phyloP scores from a whole-genome alignment of 2,797 vertebrate species.

The Neosilurus mollespiculum region DNA sequence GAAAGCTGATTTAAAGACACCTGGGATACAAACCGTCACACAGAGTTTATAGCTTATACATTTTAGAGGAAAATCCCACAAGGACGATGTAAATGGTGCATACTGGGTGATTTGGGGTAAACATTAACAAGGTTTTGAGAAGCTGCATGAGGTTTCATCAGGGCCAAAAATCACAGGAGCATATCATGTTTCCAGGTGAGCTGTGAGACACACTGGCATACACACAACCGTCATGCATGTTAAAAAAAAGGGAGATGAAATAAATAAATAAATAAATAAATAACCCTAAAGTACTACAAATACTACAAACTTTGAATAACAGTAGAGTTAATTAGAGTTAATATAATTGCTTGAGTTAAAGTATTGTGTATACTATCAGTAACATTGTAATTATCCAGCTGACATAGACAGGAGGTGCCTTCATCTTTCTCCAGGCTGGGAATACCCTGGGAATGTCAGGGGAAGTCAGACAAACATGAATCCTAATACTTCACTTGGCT shows the following conservation, averaged over 20 bases:
- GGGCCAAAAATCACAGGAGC: slow-evolving; percentile 14
- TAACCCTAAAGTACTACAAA: not conserved
- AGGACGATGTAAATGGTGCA: slow-evolving; percentile 8
- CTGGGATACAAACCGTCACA: not conserved
- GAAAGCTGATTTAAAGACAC: slow-evolving; percentile 2
- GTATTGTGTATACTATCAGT: not conserved
- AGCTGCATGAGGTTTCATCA: slow-evolving; percentile 27
- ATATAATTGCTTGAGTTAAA: not conserved
- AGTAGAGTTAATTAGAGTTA: no score
- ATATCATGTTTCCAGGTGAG: slow-evolving; percentile 17
- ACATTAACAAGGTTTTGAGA: slow-evolving; percentile 27
- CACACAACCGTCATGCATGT: not conserved
- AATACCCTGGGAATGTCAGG: not conserved
- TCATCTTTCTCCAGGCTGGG: not conserved
- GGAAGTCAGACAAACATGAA: not conserved
- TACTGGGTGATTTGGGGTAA: slow-evolving; percentile 7
- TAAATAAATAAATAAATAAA: not conserved
- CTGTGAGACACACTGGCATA: not conserved
- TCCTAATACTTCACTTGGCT: not conserved
- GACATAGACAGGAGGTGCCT: not conserved
- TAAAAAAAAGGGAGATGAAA: not conserved
- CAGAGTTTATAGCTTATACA: not conserved
- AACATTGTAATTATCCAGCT: not conserved
- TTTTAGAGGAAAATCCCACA: not conserved
- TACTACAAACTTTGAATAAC: no score